These are phyloP conservation scores for Panthera uncia DNA, from an alignment of 2,113 vertebrate species.

Conservation along the genomic window DNA sequence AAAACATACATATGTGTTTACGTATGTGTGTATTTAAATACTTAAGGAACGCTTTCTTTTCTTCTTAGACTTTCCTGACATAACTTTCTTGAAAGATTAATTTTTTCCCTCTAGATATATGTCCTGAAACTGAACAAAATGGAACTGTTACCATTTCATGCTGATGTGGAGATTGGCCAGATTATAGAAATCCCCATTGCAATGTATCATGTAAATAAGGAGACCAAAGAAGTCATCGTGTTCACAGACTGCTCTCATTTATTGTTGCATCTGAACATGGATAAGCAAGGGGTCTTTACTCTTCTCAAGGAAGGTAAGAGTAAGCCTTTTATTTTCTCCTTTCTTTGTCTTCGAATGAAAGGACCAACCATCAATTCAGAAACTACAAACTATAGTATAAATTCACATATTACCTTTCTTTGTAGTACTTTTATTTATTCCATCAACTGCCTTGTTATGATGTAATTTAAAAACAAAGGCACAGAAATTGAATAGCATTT, in stretches of 20 bases:
- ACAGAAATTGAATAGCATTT: background rate
- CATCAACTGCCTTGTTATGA: background rate
- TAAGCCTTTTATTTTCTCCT: background rate
- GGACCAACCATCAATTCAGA: background rate
- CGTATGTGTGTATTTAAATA: constrained; percentile 3
- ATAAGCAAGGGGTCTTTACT: constrained; percentile 83
- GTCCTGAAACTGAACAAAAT: constrained; percentile 80
- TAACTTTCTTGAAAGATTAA: constrained; percentile 18
- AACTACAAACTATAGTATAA: constrained; percentile 13
- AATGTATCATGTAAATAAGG: constrained; percentile 74
- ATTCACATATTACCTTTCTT: background rate
- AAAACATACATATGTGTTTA: background rate
- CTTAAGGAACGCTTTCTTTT: constrained; percentile 16
- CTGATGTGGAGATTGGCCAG: constrained; percentile 80
- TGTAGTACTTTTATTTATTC: background rate
- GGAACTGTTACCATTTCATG: constrained; percentile 80
- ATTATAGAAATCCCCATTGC: constrained; percentile 80
- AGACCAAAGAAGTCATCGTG: constrained; percentile 41
- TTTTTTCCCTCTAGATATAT: constrained; percentile 72
- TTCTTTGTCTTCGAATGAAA: background rate
- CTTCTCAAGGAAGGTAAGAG: constrained; percentile 72
- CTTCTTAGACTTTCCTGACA: background rate
- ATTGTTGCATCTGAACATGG: constrained; percentile 72
- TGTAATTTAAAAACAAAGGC: background rate
- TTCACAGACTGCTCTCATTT: constrained; percentile 85